These are phyloP conservation scores for Lutjanus erythropterus DNA, from an alignment of 2,113 vertebrate genomes.

Conservation along the genomic window DNA sequence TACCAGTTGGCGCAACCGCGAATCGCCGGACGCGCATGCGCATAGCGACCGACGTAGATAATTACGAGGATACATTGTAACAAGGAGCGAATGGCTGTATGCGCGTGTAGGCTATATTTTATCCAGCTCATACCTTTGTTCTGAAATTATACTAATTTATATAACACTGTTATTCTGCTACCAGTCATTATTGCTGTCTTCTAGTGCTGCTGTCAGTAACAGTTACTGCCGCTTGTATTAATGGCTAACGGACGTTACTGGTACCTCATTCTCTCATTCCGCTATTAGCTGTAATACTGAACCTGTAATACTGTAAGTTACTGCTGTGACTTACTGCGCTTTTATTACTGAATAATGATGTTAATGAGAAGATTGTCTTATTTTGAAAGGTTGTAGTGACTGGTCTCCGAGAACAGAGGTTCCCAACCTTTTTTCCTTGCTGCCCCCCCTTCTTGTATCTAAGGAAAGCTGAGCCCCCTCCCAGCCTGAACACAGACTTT, in stretches of 20 bases:
- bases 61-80: not conserved
- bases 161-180: accelerated
- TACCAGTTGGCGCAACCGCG: conserved; percentile 85
- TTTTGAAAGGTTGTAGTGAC: too few relatives aligned
- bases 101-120: too few relatives aligned
- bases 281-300: not conserved
- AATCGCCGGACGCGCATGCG: conserved; percentile 80
- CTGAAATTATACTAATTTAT: too few relatives aligned
- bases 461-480: too few relatives aligned
- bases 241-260: not conserved
- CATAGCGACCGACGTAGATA: conserved; percentile 42
- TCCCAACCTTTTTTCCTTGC: too few relatives aligned
- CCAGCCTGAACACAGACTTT: too few relatives aligned
- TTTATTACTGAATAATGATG: too few relatives aligned
- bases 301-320: too few relatives aligned
- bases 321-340: too few relatives aligned
- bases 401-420: too few relatives aligned
- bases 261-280: not conserved
- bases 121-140: not conserved
- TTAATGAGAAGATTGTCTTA: too few relatives aligned
- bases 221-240: not conserved
- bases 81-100: not conserved
- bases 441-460: too few relatives aligned
- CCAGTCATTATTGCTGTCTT: not conserved
- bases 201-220: not conserved